Evolutionary conservation across 1,140 invertebrate genomes (phyloP), one percentile per base, ranked within the genome.

Genomic region (Papilio helenus): DNA sequence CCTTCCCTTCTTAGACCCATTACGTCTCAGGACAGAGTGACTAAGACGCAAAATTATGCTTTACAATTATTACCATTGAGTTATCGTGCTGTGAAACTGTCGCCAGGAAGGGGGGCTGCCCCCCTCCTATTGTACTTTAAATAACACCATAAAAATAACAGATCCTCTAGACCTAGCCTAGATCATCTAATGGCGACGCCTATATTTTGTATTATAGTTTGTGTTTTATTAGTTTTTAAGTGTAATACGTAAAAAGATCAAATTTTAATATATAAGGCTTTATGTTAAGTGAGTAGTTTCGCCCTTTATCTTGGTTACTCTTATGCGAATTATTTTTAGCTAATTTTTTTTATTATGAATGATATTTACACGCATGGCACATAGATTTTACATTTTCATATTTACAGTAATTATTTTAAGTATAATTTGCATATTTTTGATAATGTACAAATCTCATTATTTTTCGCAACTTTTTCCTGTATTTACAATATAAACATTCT

Each of bases 21-120:
- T 94, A 3, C 83, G 89, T 76, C 72, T 93, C 7, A 86, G 93
- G 87, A 93, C 93, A 83, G 92, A 94, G 79, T 94, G 91, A 94
- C 82, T 93, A 88, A 88, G 86, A 16, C 84, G 87, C 1, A 91
- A 91, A 83, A 81, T 92, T 68, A 86, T 89, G 86, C 85, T 94
- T 16, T 92, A 86, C 72, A 91, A 87, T 73, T 92, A 91, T 83
- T 92, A 91, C 55, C 88, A 89, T 89, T 93, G 82, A 80, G 68
- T 51, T 55, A 44, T 55, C 26, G 51, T 80, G 34, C 68, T 55
- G 44, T 46, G 49, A 46, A 39, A 14, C 34, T 78, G 18, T 39
- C 34, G 34, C 34, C 34, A 39, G 34, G 1, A 39, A 39, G 0
- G 34, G 34, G 34, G 34, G 34, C 34, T 39, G 34, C 34, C 34